Base-by-base conservation (phyloP, 1,140 invertebrate species). In the Drosophila subobscura region DNA sequence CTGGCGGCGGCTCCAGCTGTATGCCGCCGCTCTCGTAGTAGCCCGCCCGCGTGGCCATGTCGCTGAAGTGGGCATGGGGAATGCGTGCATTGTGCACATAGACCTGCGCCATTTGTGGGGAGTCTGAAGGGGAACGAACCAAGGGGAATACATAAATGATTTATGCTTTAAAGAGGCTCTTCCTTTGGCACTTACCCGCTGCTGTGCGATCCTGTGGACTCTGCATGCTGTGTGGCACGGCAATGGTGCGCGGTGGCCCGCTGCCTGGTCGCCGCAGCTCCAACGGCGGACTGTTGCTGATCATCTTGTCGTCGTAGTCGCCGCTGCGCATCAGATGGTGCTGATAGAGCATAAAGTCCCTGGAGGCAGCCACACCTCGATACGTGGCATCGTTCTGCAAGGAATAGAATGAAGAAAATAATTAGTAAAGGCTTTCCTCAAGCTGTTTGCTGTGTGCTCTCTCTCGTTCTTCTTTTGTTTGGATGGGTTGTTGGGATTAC, bases 151-250 rank as follows among this genome's bases (percentile, higher is more conserved):
- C 2, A 33, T 65, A 22, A 47, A 5, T 51, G 5, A 64, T 23
- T 16, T 2, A 10, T 6, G 0, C 3, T 8, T 20, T 1, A 22
- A 22, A 12, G 14, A 3, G 1, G 37, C 8, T 14, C 4, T 12
- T 7, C 5, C 4, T 37, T 29, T 1, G 25, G 33, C 57, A 91
- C 90, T 92, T 91, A 94, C 94, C 96, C 46, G 96, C 96, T 63
- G 96, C 96, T 20, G 94, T 94, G 56, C 96, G 93, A 89, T 97
- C 96, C 72, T 96, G 95, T 4, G 95, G 94, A 27, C 95, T 95
- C 80, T 94, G 94, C 71, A 94, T 92, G 72, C 93, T 92, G 56
- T 93, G 93, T n/a, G 93, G 92, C 37, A 93, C 92, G 22, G 92
- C 81, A 29, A 92, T 89, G 10, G 77, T 80, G 46, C 89, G 78